Conservation (phyloP, 2,113 vertebrate species). For the Plotosus lineatus region DNA sequence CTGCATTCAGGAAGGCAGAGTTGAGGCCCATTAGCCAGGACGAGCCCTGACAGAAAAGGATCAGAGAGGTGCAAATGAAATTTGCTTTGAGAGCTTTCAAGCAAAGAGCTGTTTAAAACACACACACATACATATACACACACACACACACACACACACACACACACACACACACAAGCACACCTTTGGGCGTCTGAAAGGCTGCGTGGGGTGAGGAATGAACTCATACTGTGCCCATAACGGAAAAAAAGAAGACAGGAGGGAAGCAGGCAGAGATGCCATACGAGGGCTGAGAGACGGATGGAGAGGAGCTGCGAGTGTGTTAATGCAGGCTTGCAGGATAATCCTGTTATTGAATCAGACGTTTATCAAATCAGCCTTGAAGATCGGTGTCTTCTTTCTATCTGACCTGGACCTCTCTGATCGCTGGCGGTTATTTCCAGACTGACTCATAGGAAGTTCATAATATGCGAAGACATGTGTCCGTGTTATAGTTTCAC, state of each 20-base stretch:
- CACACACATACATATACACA: neutral
- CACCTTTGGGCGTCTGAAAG: slow-evolving; percentile 31
- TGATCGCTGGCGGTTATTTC: neutral
- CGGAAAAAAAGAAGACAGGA: slow-evolving; percentile 22
- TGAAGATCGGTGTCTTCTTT: slow-evolving; percentile 3
- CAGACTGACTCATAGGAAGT: neutral
- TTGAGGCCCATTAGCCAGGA: slow-evolving; percentile 83
- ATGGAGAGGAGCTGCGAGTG: neutral
- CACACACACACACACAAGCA: neutral
- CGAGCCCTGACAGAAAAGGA: slow-evolving; percentile 85
- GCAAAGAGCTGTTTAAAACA: slow-evolving; percentile 90
- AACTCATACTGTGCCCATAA: slow-evolving; percentile 11
- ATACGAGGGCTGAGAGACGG: neutral
- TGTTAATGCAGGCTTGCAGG: slow-evolving; percentile 10
- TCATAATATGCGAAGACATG: neutral
- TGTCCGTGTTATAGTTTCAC: neutral
- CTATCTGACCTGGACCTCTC: neutral
- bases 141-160: slow-evolving; percentile 22
- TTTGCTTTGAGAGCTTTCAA: slow-evolving; percentile 94
- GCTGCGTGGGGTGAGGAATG: slow-evolving; percentile 11
- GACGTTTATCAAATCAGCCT: slow-evolving; percentile 26
- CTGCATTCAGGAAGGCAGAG: slow-evolving; percentile 56
- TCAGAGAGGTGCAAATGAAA: slow-evolving; percentile 97
- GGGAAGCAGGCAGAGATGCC: neutral
- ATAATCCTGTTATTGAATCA: slow-evolving; percentile 26